Base-by-base conservation (phyloP, 2,797 vertebrate species). In the Astyanax mexicanus region DNA sequence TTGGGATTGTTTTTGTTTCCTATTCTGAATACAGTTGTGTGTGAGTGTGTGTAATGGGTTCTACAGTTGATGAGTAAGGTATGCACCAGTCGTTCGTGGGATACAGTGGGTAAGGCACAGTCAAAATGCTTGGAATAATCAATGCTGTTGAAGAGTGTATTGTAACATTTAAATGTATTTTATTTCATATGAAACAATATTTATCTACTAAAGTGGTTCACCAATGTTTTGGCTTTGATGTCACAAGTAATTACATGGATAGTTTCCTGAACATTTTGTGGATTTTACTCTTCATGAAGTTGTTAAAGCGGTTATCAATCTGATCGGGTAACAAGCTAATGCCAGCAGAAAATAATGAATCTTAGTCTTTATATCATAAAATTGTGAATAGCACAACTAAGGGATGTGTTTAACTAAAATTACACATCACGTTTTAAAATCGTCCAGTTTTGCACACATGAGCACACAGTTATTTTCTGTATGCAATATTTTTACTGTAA, bases 121-220 rank as follows among this genome's bases (percentile, higher is more conserved):
- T 49, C 49, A 32, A 67, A 35, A 11, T 35, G 8, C 45, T 49
- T 21, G 32, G 29, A 68, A 21, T 49, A 44, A 69, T 69, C 45
- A 29, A 52, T 60, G 44, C 44, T 61, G 15, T 42, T 49, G 40
- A 65, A 65, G 44, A 67, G 47, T 61, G 38, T 62, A 54, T 62
- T 76, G 35, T 62, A 51, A 52, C 69, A 60, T 52, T 44, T 47
- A n/a, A 60, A 60, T 66, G 65, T 38, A 68, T 64, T 57, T 54
- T 55, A 40, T 44, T 75, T 51, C 27, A 44, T 75, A 69, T 72
- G 49, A 61, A 72, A 25, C 27, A 40, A 13, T 60, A 60, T 80
- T 72, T 75, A 67, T 75, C 66, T 75, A 64, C 45, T 49, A 58
- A 45, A 45, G 40, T 65, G 23, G 40, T 45, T 64, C 40, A n/a